Evolutionary conservation across 2,113 vertebrate genomes (phyloP).

Genomic region (Channa maculata): DNA sequence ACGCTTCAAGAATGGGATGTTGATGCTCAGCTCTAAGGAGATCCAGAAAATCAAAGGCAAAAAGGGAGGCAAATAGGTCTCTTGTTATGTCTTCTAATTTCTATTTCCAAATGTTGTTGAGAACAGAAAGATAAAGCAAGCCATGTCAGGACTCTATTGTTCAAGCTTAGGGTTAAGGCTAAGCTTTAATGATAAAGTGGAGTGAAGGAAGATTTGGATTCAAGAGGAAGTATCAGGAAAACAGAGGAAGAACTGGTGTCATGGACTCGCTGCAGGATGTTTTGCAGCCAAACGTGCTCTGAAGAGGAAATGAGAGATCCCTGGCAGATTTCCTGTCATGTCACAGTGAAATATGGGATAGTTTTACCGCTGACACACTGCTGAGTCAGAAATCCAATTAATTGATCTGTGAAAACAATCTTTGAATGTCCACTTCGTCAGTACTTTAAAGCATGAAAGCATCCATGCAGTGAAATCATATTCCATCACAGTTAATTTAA

Average conservation of each 20-base stretch:
- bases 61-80: conserved; percentile 63
- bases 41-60: conserved; percentile 91
- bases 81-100: neutral
- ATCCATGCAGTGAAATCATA: conserved; percentile 3
- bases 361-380: neutral
- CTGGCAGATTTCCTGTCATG: neutral
- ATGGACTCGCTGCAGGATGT: neutral
- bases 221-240: neutral
- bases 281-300: neutral
- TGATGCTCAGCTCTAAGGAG: conserved; percentile 89
- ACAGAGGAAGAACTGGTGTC: neutral
- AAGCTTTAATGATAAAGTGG: no score
- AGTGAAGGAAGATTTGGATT: no score
- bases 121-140: neutral
- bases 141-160: no score
- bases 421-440: neutral
- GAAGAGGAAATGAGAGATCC: neutral
- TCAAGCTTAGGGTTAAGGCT: no score
- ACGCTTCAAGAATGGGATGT: conserved; percentile 92
- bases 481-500: conserved; percentile 78
- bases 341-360: neutral
- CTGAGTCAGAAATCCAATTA: conserved; percentile 24
- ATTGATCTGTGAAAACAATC: neutral
- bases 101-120: no score
- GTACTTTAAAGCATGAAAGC: neutral